Base-by-base conservation (phyloP, 2,888 invertebrate species). In the Phyto melanocephala region DNA sequence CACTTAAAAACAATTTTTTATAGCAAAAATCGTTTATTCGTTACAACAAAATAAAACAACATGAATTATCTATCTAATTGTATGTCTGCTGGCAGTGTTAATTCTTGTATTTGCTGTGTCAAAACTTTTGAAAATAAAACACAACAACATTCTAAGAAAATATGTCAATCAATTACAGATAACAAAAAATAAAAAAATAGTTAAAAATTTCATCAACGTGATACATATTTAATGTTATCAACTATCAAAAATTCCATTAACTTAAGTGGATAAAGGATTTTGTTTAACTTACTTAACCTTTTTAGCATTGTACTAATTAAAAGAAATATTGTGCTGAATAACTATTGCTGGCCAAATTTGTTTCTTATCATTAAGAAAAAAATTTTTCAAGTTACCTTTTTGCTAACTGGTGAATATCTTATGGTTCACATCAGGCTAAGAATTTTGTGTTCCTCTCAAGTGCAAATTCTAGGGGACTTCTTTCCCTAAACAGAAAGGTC, bases 91-190 rank as follows among this genome's bases (percentile, higher is more conserved):
- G 24, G 7, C 17, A 35, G 54, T 75, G 63, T 75, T 65, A 56
- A 75, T 65, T 58, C 37, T 54, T 56, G 45, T 75, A 65, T 56
- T 75, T 65, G 56, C 75, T 47, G 17, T 65, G 56, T 17, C 24
- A 47, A 58, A 65, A 75, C 45, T 65, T 58, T 17, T 10, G 15
- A 20, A 68, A 22, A 35, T n/a, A n/a, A n/a, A n/a, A n/a, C 17
- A n/a, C 7, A 52, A n/a, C 24, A 24, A 35, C 2, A 20, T 17
- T 7, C 15, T 6, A 24, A 62, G 40, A 33, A 56, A 54, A 37
- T 8, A 10, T 6, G 35, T 17, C 58, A 37, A 58, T 58, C 70
- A 42, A 56, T 42, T 56, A 24, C 22, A 42, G 35, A 45, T 37
- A 58, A 47, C 58, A 10, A 10, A 10, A 50, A 35, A 24, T 22